These are phyloP conservation scores for Tinea pellionella DNA, from an alignment of 2,888 invertebrate species.

Conservation along the genomic window DNA sequence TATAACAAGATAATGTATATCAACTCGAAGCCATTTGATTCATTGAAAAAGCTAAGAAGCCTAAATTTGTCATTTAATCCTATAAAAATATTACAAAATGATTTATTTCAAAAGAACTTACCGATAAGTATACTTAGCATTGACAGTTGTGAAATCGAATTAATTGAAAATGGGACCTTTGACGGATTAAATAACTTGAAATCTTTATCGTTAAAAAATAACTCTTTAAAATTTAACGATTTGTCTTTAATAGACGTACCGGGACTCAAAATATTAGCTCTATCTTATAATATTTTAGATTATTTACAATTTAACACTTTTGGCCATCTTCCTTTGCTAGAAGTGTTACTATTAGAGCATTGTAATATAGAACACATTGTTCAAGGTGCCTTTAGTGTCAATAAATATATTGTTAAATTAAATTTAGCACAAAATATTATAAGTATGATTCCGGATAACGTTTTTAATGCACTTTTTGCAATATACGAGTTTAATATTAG, in stretches of 20 bases:
- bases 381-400: conserved; percentile 77
- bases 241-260: conserved; percentile 79
- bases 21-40: conserved; percentile 80
- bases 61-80: conserved; percentile 85
- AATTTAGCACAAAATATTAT: conserved; percentile 81
- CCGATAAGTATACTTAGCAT: conserved; percentile 79
- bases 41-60: conserved; percentile 79
- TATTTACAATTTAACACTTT: conserved; percentile 77
- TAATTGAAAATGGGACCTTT: conserved; percentile 82
- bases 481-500: conserved; percentile 81
- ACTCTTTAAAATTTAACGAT: conserved; percentile 76
- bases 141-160: conserved; percentile 79
- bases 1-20: conserved; percentile 77
- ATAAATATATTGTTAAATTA: conserved; percentile 78
- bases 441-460: conserved; percentile 71
- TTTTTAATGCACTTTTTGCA: conserved; percentile 76
- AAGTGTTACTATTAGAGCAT: conserved; percentile 76
- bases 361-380: conserved; percentile 77
- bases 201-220: conserved; percentile 80
- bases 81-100: conserved; percentile 76
- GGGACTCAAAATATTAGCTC: conserved; percentile 77
- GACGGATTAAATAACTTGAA: conserved; percentile 80
- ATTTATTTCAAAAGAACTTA: conserved; percentile 81
- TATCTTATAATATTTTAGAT: conserved; percentile 84
- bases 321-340: conserved; percentile 81